Percentiles rank a stretch among this genome's conserved stretches.
Conservation (phyloP, 1,140 invertebrate genomes). For the Conopomorpha cramerella region DNA sequence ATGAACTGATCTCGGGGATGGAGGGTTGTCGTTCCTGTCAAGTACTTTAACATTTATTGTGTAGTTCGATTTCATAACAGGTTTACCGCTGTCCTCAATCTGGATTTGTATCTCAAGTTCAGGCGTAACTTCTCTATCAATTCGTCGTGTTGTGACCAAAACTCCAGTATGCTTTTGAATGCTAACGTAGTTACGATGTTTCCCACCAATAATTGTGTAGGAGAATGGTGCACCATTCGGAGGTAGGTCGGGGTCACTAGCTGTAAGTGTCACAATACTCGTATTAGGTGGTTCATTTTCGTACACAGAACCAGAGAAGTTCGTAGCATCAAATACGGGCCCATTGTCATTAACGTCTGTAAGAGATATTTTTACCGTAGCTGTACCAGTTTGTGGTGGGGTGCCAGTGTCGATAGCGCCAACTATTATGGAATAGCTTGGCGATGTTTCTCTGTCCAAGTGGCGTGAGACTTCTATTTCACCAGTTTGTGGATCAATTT, state of each 20-base stretch:
- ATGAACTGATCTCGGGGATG: slow-evolving; percentile 79
- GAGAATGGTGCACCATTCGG: slow-evolving; percentile 90
- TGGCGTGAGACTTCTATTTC: slow-evolving; percentile 75
- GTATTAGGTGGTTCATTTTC: slow-evolving; percentile 89
- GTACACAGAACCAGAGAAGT: slow-evolving; percentile 74
- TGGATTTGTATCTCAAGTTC: slow-evolving; percentile 77
- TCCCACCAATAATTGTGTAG: slow-evolving; percentile 78
- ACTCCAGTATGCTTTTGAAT: slow-evolving; percentile 81
- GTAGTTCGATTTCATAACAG: slow-evolving; percentile 79
- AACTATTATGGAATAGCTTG: slow-evolving; percentile 80
- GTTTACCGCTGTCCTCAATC: slow-evolving; percentile 87
- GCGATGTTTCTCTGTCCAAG: slow-evolving; percentile 82
- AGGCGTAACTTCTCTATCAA: slow-evolving; percentile 83
- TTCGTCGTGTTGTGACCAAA: slow-evolving; percentile 74
- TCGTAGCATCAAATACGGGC: slow-evolving; percentile 76
- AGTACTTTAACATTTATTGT: slow-evolving; percentile 76
- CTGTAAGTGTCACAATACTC: slow-evolving; percentile 81
- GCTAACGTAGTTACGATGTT: slow-evolving; percentile 75
- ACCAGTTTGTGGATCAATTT: slow-evolving; percentile 85
- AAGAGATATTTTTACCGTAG: slow-evolving; percentile 76
- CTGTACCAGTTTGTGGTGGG: slow-evolving; percentile 86
- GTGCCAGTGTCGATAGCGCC: slow-evolving; percentile 88
- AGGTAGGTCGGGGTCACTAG: slow-evolving; percentile 88
- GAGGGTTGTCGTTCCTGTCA: slow-evolving; percentile 93
- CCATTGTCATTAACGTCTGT: slow-evolving; percentile 94